Evolutionary conservation across 2,113 vertebrate genomes (phyloP).

Genomic region (Calyptomena viridis): DNA sequence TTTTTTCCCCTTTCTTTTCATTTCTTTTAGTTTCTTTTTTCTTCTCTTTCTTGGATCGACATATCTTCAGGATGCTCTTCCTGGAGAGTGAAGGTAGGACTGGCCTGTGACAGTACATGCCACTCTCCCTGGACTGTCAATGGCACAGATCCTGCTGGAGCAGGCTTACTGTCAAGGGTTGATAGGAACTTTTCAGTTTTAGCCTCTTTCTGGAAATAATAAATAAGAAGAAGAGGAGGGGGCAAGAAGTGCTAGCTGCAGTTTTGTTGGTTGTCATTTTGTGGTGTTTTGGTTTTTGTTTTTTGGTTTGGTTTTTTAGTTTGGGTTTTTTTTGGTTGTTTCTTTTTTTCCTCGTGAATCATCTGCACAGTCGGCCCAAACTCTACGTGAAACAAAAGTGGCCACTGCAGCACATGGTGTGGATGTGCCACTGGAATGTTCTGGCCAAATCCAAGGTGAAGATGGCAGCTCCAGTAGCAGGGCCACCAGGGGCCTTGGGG

Average conservation of each 20-base stretch:
- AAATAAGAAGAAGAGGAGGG: background rate
- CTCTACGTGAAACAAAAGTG: background rate
- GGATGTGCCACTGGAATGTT: rapidly evolving
- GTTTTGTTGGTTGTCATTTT: rapidly evolving
- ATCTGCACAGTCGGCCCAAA: background rate
- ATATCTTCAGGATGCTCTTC: background rate
- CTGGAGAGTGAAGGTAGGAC: background rate
- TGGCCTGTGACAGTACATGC: background rate
- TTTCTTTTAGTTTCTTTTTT: background rate
- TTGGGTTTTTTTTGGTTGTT: background rate
- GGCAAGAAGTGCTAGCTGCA: background rate
- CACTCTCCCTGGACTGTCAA: background rate
- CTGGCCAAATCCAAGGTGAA: background rate
- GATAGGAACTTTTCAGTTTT: background rate
- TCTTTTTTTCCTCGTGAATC: background rate
- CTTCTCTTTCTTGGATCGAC: background rate
- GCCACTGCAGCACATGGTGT: rapidly evolving
- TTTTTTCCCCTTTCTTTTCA: background rate
- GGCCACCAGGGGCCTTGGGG: background rate
- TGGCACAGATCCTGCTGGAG: background rate
- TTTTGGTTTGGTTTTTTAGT: background rate
- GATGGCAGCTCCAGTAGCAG: background rate
- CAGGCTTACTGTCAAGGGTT: background rate
- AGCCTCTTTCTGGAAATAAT: background rate
- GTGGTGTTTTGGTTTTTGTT: background rate